Evolutionary conservation across 2,888 invertebrate genomes (phyloP), one percentile per base, ranked within the genome.

Genomic region (Petrophora chlorosata): DNA sequence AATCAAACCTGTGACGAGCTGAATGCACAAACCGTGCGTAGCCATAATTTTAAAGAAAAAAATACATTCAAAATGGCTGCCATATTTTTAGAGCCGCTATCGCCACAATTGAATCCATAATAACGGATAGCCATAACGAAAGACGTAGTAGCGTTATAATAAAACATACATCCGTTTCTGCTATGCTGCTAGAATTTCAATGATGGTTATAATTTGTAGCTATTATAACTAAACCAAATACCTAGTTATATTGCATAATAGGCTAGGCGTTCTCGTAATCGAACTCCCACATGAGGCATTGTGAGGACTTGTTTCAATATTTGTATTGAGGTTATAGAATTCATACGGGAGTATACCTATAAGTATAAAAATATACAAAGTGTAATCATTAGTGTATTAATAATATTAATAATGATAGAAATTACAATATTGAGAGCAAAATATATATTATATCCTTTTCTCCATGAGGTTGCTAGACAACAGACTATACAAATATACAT

Each of bases 211-310:
- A 30, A 17, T 33, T 8, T 14, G 16, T 41, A 33, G 22, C 25
- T 5, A 32, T 7, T 26, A 46, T 34, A 35, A 23, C 23, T 5
- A 1, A 22, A 10, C 10, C 4, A 17, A 32, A 26, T 36, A n/a
- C n/a, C n/a, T n/a, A 16, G 25, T 33, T 29, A n/a, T 38, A 22
- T 48, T 48, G 42, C 36, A 42, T 38, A 42, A 42, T 12, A 19
- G 10, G 38, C 41, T n/a, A 32, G 23, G 15, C 34, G 38, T 14
- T 42, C 34, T 42, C 32, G 45, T 28, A 36, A 49, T 45, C 14
- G 9, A 41, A 43, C 42, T 56, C 55, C 55, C 52, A 46, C 48
- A 25, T 43, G 42, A 32, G 16, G 22, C 16, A 49, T 43, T 49
- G 43, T 32, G 10, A 34, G 28, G 19, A 12, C 41, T 42, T 28